phyloP scores from a whole-genome alignment of 2,113 vertebrate species.

The Todiramphus chloris region DNA sequence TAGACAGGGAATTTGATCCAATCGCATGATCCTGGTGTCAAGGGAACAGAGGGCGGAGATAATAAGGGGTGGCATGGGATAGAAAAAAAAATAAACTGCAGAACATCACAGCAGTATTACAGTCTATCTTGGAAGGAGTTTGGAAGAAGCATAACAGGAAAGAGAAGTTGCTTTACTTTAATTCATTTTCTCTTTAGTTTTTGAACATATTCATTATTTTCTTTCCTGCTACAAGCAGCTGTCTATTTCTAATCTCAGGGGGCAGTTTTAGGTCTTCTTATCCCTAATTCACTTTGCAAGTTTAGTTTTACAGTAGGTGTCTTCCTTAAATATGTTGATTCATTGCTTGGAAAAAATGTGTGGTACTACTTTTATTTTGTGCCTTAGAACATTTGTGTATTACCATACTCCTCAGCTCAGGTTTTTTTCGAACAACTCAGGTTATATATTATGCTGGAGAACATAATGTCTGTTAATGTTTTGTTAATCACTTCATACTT shows the following conservation, averaged over 20 bases:
- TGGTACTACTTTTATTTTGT: not conserved
- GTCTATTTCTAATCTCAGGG: not conserved
- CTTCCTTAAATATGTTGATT: not conserved
- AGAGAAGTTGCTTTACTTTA: not conserved
- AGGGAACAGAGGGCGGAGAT: not conserved
- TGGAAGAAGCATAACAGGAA: not conserved
- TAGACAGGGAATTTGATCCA: accelerated
- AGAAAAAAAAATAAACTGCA: not conserved
- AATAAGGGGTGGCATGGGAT: not conserved
- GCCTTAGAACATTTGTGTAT: not conserved
- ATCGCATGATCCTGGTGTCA: not conserved
- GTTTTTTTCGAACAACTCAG: not conserved
- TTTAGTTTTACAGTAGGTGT: not conserved
- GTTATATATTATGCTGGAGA: not conserved
- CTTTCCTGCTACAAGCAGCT: not conserved
- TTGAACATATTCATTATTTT: not conserved
- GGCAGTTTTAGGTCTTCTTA: not conserved
- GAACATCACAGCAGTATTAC: not conserved
- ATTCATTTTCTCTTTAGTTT: not conserved
- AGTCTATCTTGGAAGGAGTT: not conserved
- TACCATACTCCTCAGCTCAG: not conserved
- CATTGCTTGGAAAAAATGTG: not conserved
- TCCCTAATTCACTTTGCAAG: not conserved
- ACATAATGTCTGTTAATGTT: not conserved
- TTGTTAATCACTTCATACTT: not conserved